Evolutionary conservation across 2,888 invertebrate genomes (phyloP).

Genomic region (Heliconius aoede): DNA sequence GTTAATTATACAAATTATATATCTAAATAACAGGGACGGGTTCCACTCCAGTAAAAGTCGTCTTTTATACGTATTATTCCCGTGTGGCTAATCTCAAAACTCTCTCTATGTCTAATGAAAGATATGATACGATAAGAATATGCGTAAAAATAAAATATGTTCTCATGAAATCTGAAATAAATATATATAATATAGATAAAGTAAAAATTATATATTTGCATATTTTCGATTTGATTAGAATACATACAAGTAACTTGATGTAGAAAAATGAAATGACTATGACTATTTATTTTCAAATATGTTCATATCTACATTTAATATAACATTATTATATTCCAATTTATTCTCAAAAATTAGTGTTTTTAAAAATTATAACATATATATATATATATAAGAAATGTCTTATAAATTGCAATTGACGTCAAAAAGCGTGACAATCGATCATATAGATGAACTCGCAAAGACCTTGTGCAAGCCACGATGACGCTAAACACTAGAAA

Average conservation of each 20-base stretch:
- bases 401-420: slow-evolving; percentile 1
- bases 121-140: not conserved
- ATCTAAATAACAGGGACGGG: not conserved
- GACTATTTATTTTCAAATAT: not conserved
- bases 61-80: not conserved
- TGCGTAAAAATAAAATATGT: not conserved
- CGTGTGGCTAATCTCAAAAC: not conserved
- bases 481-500: slow-evolving; percentile 67
- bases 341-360: too few species aligned
- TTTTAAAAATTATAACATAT: not conserved
- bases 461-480: slow-evolving; percentile 66
- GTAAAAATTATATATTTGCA: not conserved
- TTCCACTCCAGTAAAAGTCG: not conserved
- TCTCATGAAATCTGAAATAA: not conserved
- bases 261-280: not conserved
- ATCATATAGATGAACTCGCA: slow-evolving; percentile 28
- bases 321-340: too few species aligned
- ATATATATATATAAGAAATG: not conserved
- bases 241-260: not conserved
- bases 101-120: not conserved
- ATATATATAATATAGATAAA: not conserved
- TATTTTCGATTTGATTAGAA: not conserved
- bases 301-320: too few species aligned
- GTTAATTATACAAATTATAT: not conserved
- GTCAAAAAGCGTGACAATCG: slow-evolving; percentile 31